phyloP scores from a whole-genome alignment of 2,797 vertebrate species.

The Pseudocheirus occidentalis region DNA sequence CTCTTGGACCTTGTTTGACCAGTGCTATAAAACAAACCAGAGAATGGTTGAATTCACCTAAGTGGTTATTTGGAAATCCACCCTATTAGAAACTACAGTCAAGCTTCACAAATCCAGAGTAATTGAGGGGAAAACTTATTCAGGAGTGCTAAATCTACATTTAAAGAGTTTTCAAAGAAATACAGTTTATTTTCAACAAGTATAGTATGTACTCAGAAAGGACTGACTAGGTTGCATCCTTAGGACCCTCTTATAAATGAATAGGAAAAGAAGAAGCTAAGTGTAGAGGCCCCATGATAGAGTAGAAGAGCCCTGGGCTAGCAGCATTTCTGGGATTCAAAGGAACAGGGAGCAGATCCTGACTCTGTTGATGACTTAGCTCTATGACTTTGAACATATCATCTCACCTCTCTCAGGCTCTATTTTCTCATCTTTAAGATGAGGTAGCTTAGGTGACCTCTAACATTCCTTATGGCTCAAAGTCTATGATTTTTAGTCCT shows the following conservation, averaged over 20 bases:
- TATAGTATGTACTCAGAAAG: constrained; percentile 27
- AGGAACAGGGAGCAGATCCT: not conserved
- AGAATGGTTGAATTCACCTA: constrained; percentile 23
- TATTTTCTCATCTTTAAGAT: not conserved
- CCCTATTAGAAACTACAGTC: not conserved
- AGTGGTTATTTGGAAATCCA: constrained; percentile 38
- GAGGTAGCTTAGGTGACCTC: not conserved
- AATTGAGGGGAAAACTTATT: constrained; percentile 32
- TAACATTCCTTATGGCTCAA: not conserved
- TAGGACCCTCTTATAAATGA: constrained; percentile 66
- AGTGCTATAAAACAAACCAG: constrained; percentile 35
- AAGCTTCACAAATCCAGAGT: constrained; percentile 56
- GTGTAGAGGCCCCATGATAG: not conserved
- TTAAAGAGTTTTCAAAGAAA: constrained; percentile 17
- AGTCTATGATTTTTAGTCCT: not conserved
- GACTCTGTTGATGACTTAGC: not conserved
- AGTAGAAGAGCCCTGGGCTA: constrained; percentile 28
- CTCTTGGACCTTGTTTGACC: constrained; percentile 22
- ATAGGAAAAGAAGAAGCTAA: constrained; percentile 26
- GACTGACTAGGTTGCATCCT: constrained; percentile 13
- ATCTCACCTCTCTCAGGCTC: constrained; percentile 12
- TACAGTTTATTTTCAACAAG: constrained; percentile 53
- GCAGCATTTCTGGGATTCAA: not conserved
- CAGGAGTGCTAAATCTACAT: not conserved
- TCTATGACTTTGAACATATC: not conserved